Percentiles rank a stretch among this genome's conserved stretches.
These are phyloP conservation scores for Drosophila virilis DNA, from an alignment of 1,140 invertebrate species.

Conservation along the genomic window DNA sequence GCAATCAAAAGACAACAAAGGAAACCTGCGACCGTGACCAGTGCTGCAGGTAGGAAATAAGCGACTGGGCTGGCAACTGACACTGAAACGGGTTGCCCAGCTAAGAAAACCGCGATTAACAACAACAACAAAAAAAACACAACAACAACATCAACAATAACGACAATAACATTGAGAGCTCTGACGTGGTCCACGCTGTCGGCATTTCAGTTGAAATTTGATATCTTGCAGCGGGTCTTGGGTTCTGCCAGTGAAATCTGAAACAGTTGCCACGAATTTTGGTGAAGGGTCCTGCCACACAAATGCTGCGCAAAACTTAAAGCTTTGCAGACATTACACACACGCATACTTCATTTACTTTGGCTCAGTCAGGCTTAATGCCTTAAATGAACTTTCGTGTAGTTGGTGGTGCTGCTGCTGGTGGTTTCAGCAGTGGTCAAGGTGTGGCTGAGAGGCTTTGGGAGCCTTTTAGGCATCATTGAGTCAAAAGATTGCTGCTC, in stretches of 20 bases:
- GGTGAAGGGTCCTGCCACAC: conserved; percentile 64
- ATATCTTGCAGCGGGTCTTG: conserved; percentile 56
- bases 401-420: not conserved
- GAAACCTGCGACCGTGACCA: conserved; percentile 68
- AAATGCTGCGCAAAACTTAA: not conserved
- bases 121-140: conserved; percentile 12
- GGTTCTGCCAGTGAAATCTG: conserved; percentile 54
- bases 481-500: conserved; percentile 79
- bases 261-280: conserved; percentile 41
- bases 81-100: conserved; percentile 54
- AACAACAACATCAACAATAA: conserved; percentile 43
- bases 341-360: conserved; percentile 22
- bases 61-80: conserved; percentile 29
- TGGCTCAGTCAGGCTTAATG: conserved; percentile 41
- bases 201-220: conserved; percentile 56
- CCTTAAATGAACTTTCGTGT: conserved; percentile 40
- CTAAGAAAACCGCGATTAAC: conserved; percentile 55
- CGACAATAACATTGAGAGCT: not conserved
- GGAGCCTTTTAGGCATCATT: conserved; percentile 70
- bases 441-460: conserved; percentile 29
- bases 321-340: conserved; percentile 7
- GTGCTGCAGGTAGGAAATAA: conserved; percentile 38
- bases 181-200: not conserved
- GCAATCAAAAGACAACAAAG: conserved; percentile 70
- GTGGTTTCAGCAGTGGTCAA: conserved; percentile 34